These are phyloP conservation scores for Fregata magnificens DNA, from an alignment of 2,113 vertebrate genomes.

Conservation along the genomic window DNA sequence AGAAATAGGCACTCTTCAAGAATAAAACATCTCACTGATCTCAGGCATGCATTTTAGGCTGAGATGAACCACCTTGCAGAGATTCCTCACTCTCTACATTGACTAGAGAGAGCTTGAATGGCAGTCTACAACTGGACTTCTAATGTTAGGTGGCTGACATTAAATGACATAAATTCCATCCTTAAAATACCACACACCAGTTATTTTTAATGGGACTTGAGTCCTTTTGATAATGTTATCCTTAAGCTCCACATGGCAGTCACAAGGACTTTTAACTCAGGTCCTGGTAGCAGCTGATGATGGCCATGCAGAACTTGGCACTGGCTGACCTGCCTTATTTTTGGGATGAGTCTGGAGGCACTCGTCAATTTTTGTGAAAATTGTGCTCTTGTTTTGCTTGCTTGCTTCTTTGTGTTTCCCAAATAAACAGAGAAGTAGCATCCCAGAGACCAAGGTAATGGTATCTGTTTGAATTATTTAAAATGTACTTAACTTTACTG, in stretches of 20 bases:
- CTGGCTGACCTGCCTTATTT: not conserved
- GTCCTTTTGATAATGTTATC: not conserved
- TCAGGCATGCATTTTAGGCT: not conserved
- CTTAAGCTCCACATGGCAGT: not conserved
- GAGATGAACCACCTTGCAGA: not conserved
- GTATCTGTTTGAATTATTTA: conserved; percentile 15
- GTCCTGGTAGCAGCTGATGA: not conserved
- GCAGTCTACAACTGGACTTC: not conserved
- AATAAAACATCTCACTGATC: not conserved
- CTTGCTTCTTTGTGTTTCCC: not conserved
- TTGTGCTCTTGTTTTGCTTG: not conserved
- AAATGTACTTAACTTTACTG: not conserved
- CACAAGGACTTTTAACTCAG: not conserved
- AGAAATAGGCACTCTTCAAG: not conserved
- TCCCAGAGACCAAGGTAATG: not conserved
- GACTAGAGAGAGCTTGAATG: not conserved
- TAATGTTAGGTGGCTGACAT: not conserved
- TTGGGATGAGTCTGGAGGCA: not conserved
- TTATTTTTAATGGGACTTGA: not conserved
- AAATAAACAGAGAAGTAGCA: not conserved
- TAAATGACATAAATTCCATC: not conserved
- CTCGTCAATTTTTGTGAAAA: not conserved
- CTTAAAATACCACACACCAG: not conserved
- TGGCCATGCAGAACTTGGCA: not conserved
- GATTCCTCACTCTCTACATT: not conserved